A percentile compares a stretch with the other conserved stretches of the same genome.
Conservation (phyloP, 2,113 vertebrate genomes). For the Anoura caudifer region DNA sequence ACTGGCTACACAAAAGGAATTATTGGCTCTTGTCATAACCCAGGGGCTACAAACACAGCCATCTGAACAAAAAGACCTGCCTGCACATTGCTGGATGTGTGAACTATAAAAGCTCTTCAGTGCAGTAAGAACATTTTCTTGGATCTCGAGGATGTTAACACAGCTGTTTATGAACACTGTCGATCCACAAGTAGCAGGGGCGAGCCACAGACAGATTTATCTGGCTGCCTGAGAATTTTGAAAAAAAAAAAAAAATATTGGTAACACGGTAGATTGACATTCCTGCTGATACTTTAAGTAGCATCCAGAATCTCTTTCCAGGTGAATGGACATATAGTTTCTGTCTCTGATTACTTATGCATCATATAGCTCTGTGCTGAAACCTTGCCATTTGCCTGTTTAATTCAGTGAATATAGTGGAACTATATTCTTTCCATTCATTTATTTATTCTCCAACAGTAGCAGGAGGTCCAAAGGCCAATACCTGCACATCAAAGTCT, state of each 20-base stretch:
- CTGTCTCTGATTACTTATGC: slow-evolving; percentile 20
- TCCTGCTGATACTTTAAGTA: slow-evolving; percentile 28
- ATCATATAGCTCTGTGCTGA: not conserved
- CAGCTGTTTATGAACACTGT: slow-evolving; percentile 49
- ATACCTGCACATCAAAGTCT: not conserved
- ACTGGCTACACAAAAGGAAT: not conserved
- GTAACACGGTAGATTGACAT: not conserved
- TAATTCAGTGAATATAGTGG: not conserved
- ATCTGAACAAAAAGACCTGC: not conserved
- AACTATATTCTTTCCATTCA: not conserved
- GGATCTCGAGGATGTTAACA: not conserved
- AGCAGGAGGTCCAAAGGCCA: not conserved
- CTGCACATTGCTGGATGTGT: not conserved
- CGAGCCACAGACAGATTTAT: not conserved
- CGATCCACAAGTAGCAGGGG: not conserved
- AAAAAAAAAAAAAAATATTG: not conserved
- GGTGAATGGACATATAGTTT: not conserved
- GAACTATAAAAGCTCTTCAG: slow-evolving; percentile 1
- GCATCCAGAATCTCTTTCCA: slow-evolving; percentile 12
- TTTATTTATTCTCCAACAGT: not conserved
- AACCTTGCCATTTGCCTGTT: slow-evolving; percentile 31
- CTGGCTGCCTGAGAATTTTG: slow-evolving; percentile 35
- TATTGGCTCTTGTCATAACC: not conserved
- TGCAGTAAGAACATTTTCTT: not conserved
- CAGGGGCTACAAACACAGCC: not conserved